Evolutionary conservation across 2,113 vertebrate genomes (phyloP).

Genomic region (Mungos mungo): DNA sequence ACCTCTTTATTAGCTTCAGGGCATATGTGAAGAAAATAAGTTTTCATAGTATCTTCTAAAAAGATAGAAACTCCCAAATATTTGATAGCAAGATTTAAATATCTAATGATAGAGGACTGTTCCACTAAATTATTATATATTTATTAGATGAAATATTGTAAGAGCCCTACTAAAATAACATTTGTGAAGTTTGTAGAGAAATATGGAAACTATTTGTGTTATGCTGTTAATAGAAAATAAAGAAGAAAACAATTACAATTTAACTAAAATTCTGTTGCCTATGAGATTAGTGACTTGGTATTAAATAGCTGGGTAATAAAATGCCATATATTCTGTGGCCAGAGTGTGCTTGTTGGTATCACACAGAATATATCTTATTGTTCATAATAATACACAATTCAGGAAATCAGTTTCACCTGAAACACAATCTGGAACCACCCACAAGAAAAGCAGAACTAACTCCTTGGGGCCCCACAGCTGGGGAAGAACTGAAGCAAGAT

Average conservation of each 20-base stretch:
- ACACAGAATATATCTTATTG: neutral
- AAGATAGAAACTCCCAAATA: neutral
- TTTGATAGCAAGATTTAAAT: neutral
- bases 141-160: neutral
- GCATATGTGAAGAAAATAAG: neutral
- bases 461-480: neutral
- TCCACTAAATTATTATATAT: neutral
- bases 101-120: neutral
- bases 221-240: neutral
- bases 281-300: neutral
- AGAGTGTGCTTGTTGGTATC: neutral
- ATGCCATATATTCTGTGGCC: neutral
- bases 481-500: neutral
- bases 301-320: neutral
- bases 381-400: neutral
- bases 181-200: neutral
- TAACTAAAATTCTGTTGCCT: neutral
- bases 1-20: neutral
- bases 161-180: neutral
- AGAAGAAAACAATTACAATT: neutral
- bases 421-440: neutral
- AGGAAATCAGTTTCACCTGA: neutral
- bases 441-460: neutral
- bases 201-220: neutral
- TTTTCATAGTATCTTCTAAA: neutral